phyloP scores from a whole-genome alignment of 53 echinoderm and acorn worm species.

The Arbacia lixula region DNA sequence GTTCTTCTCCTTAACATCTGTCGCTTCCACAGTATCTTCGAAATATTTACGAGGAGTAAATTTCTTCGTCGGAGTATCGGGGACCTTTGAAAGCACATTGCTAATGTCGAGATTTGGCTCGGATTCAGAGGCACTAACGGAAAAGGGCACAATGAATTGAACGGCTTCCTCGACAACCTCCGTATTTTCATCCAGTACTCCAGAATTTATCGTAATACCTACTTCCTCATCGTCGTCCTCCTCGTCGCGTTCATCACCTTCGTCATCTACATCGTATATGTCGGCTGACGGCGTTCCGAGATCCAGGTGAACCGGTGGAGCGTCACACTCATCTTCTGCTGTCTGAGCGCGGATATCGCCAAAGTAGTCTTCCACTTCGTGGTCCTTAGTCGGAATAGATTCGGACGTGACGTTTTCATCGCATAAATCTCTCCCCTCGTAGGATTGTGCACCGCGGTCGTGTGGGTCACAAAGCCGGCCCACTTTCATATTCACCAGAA shows the following conservation, averaged over 20 bases:
- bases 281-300: too few relatives aligned
- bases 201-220: too few relatives aligned
- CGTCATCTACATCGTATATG: background rate
- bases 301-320: too few relatives aligned
- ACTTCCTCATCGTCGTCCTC: background rate
- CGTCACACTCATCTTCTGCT: too few relatives aligned
- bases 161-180: background rate
- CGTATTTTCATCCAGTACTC: background rate
- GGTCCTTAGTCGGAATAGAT: background rate
- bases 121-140: background rate
- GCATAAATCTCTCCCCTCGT: background rate
- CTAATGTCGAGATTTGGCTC: constrained; percentile 4
- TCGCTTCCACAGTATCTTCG: constrained; percentile 13
- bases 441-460: background rate
- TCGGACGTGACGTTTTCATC: background rate
- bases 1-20: constrained; percentile 19
- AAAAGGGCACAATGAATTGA: background rate
- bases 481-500: background rate
- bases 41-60: background rate
- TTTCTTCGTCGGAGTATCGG: background rate
- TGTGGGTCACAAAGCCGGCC: background rate
- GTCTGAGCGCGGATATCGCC: too few relatives aligned
- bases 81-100: background rate
- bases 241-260: background rate
- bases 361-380: constrained; percentile 1